A percentile compares a stretch with the other conserved stretches of the same genome.
phyloP scores from a whole-genome alignment of 2,888 invertebrate species.

The Scelioninae gen. 1 region DNA sequence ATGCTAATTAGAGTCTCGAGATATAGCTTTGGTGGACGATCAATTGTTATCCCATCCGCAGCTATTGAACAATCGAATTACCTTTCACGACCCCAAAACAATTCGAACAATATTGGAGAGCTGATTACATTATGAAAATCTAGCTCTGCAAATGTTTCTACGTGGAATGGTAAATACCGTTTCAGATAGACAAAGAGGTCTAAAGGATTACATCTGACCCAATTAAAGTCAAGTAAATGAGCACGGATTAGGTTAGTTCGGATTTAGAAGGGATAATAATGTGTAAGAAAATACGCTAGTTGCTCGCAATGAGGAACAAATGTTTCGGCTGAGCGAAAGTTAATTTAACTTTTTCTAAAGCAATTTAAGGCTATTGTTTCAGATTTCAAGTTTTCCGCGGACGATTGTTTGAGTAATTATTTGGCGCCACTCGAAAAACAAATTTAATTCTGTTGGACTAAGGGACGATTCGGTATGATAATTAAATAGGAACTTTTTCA shows the following conservation, averaged over 20 bases:
- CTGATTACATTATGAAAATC: conserved; percentile 57
- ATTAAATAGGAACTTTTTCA: not conserved
- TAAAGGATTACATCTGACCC: conserved; percentile 49
- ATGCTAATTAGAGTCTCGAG: conserved; percentile 32
- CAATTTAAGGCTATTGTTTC: conserved; percentile 9
- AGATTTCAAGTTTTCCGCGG: conserved; percentile 16
- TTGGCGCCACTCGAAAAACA: not conserved
- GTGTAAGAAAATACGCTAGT: conserved; percentile 33
- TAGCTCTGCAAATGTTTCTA: conserved; percentile 33
- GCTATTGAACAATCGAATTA: conserved; percentile 30
- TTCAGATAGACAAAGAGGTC: conserved; percentile 47
- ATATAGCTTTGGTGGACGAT: conserved; percentile 40
- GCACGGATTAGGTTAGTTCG: conserved; percentile 30
- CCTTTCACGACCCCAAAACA: conserved; percentile 13
- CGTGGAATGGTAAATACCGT: conserved; percentile 32
- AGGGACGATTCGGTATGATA: not conserved
- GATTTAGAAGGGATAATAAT: conserved; percentile 39
- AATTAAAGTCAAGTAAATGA: conserved; percentile 55
- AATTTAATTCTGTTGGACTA: not conserved
- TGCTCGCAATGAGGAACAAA: conserved; percentile 6
- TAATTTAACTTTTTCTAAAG: conserved; percentile 30
- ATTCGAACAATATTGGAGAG: conserved; percentile 36
- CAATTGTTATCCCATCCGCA: conserved; percentile 46
- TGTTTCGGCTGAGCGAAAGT: conserved; percentile 12
- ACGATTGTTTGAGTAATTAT: conserved; percentile 5